Conservation (phyloP, 2,797 vertebrate species). For the Aulostomus chinensis region DNA sequence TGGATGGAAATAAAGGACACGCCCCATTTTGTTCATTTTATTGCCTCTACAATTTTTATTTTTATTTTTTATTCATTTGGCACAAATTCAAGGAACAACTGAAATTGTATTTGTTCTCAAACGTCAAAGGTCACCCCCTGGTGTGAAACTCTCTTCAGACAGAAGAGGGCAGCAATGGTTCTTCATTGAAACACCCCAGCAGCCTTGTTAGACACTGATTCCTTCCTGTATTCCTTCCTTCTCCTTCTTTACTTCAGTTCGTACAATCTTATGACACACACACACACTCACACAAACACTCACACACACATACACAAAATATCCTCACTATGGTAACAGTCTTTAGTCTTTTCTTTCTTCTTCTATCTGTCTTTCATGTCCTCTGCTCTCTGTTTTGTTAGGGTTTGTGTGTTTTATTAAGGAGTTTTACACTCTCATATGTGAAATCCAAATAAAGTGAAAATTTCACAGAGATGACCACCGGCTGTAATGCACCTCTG, state of each 20-base stretch:
- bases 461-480: constrained; percentile 21
- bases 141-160: constrained; percentile 4
- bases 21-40: too few relatives aligned
- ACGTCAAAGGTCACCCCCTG: too few relatives aligned
- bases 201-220: not conserved
- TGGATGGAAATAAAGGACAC: too few relatives aligned
- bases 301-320: too few relatives aligned
- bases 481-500: constrained; percentile 39
- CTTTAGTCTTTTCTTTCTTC: constrained; percentile 1
- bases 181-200: not conserved
- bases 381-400: constrained; percentile 3
- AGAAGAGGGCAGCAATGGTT: constrained; percentile 63
- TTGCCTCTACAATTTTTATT: too few relatives aligned
- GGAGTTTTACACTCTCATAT: constrained; percentile 2
- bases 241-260: too few relatives aligned
- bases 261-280: too few relatives aligned
- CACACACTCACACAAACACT: too few relatives aligned
- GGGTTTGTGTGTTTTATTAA: constrained; percentile 10
- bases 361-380: constrained; percentile 8
- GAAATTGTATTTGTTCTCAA: too few relatives aligned
- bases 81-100: too few relatives aligned
- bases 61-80: too few relatives aligned
- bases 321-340: not conserved
- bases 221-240: too few relatives aligned
- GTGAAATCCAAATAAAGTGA: constrained; percentile 27